Conservation (phyloP, 2,797 vertebrate species). For the Pseudochaenichthys georgianus region DNA sequence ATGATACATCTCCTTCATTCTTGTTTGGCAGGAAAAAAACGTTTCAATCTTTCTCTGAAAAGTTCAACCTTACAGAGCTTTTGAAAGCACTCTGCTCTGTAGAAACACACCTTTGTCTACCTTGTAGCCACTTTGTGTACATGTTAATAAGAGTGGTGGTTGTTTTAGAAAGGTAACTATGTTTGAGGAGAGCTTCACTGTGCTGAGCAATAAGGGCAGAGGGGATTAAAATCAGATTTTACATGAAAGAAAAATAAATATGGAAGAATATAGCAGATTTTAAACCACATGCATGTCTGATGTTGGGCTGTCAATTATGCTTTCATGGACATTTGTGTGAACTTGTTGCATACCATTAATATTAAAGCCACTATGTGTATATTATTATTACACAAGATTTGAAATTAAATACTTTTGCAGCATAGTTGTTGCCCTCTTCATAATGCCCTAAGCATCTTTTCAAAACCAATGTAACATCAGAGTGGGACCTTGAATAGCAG, state of each 20-base stretch:
- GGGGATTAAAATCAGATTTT: no score
- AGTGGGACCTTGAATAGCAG: no score
- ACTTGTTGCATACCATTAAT: no score
- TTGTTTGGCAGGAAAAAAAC: conserved; percentile 16
- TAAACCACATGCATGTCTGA: no score
- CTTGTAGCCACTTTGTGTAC: neutral
- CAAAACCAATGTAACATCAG: no score
- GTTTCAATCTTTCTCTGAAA: conserved; percentile 26
- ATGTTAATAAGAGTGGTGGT: conserved; percentile 3
- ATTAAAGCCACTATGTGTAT: no score
- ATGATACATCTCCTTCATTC: conserved; percentile 38
- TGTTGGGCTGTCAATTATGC: no score
- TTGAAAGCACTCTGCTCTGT: conserved; percentile 27
- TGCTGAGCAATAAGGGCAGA: neutral
- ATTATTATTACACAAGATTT: no score
- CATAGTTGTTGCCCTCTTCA: neutral
- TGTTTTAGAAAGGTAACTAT: neutral
- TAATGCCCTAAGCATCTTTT: no score
- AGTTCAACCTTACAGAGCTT: conserved; percentile 40
- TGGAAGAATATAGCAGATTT: neutral
- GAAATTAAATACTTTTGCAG: no score
- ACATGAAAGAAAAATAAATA: neutral
- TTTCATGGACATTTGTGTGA: no score
- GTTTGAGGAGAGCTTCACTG: neutral
- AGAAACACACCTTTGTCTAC: conserved; percentile 19